Percentiles rank a stretch among this genome's conserved stretches.
phyloP scores from a whole-genome alignment of 2,888 invertebrate species.

The Neocrepidodera transversa region DNA sequence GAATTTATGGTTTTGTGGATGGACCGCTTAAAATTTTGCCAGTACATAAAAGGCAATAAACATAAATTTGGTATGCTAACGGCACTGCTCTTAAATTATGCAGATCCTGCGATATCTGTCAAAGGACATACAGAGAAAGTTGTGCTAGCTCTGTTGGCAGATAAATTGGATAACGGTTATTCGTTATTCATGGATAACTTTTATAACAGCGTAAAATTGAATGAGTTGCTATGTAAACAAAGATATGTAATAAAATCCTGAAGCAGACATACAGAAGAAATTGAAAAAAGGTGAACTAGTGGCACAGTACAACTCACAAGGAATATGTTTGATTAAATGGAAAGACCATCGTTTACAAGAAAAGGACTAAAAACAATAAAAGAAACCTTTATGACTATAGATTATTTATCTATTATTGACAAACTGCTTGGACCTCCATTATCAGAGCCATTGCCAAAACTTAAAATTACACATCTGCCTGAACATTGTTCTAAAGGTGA shows the following conservation, averaged over 20 bases:
- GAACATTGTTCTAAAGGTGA: not conserved
- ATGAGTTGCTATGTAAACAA: too few species aligned
- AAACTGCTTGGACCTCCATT: too few species aligned
- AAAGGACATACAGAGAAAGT: constrained; percentile 31
- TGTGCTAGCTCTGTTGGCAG: constrained; percentile 31
- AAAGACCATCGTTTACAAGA: constrained; percentile 15
- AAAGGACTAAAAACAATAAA: constrained; percentile 26
- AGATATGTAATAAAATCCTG: constrained; percentile 37
- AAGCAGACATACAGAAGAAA: constrained; percentile 30
- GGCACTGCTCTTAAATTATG: constrained; percentile 44
- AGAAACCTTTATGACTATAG: constrained; percentile 32
- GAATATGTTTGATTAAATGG: too few species aligned
- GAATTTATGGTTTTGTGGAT: constrained; percentile 47
- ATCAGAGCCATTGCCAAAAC: too few species aligned
- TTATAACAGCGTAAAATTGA: too few species aligned
- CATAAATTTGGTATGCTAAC: constrained; percentile 52
- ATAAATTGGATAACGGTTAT: constrained; percentile 32
- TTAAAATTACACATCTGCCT: constrained; percentile 6
- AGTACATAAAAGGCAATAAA: constrained; percentile 49
- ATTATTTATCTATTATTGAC: too few species aligned
- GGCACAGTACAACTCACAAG: constrained; percentile 12
- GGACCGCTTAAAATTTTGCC: too few species aligned
- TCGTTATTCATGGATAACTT: constrained; percentile 39
- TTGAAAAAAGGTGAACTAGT: constrained; percentile 35
- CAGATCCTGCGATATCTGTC: constrained; percentile 25